phyloP scores from a whole-genome alignment of 2,888 invertebrate species.

The Melanophora roralis region DNA sequence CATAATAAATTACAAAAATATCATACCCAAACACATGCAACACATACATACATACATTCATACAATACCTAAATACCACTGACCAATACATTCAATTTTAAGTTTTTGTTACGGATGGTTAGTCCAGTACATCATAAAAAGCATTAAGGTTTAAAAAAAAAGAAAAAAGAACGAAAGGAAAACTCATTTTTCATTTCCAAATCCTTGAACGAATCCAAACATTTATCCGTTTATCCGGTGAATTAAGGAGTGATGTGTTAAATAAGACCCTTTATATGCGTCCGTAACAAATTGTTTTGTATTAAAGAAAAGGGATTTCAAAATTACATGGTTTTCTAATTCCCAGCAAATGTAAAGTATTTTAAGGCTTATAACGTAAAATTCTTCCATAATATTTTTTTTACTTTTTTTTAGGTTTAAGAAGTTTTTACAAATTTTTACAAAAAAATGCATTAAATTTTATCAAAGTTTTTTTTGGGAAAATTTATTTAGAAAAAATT shows the following conservation, averaged over 20 bases:
- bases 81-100: background rate
- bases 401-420: background rate
- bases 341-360: too few relatives aligned
- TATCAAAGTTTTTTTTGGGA: background rate
- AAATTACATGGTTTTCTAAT: too few relatives aligned
- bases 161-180: background rate
- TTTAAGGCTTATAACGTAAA: background rate
- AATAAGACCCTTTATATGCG: background rate
- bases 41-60: background rate
- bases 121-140: background rate
- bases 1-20: conserved; percentile 20
- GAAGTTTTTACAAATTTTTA: too few relatives aligned
- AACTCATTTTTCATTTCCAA: background rate
- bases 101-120: background rate
- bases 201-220: background rate
- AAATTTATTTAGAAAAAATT: background rate
- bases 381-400: conserved; percentile 1
- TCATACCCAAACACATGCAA: background rate
- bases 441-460: too few relatives aligned
- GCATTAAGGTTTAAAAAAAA: background rate
- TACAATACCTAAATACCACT: too few relatives aligned
- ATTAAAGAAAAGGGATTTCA: background rate
- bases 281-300: conserved; percentile 6
- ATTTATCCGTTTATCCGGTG: background rate
- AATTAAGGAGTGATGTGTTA: background rate